These are phyloP conservation scores for Halictus ligatus DNA, from an alignment of 2,888 invertebrate species.

Conservation along the genomic window DNA sequence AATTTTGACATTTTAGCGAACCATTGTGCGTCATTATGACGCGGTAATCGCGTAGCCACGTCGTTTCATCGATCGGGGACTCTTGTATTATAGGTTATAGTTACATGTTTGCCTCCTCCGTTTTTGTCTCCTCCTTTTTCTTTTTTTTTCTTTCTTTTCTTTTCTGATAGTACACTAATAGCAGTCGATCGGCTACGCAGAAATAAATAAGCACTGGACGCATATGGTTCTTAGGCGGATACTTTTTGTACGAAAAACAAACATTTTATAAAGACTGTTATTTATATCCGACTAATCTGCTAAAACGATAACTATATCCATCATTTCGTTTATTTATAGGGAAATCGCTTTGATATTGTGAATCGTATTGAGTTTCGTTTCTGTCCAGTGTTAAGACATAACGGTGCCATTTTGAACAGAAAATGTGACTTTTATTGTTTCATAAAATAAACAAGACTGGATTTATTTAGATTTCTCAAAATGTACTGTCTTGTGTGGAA, in stretches of 20 bases:
- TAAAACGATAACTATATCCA: no score
- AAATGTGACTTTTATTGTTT: background rate
- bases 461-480: background rate
- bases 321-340: no score
- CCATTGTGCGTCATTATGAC: slow-evolving; percentile 15
- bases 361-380: background rate
- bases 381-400: no score
- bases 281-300: no score
- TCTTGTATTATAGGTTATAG: slow-evolving; percentile 23
- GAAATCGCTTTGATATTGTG: background rate
- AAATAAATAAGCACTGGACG: background rate
- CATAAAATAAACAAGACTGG: background rate
- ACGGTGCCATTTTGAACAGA: no score
- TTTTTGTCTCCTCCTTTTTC: background rate
- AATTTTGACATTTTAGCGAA: slow-evolving; percentile 34
- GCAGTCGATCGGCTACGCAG: slow-evolving; percentile 13
- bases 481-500: no score
- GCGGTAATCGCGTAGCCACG: slow-evolving; percentile 35
- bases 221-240: background rate
- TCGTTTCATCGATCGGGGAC: slow-evolving; percentile 17
- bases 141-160: background rate
- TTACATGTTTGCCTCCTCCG: no score
- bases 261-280: background rate
- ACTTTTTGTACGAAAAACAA: background rate
- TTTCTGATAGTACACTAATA: slow-evolving; percentile 2